Conservation (phyloP, 1,140 invertebrate species). For the Drosophila biarmipes region DNA sequence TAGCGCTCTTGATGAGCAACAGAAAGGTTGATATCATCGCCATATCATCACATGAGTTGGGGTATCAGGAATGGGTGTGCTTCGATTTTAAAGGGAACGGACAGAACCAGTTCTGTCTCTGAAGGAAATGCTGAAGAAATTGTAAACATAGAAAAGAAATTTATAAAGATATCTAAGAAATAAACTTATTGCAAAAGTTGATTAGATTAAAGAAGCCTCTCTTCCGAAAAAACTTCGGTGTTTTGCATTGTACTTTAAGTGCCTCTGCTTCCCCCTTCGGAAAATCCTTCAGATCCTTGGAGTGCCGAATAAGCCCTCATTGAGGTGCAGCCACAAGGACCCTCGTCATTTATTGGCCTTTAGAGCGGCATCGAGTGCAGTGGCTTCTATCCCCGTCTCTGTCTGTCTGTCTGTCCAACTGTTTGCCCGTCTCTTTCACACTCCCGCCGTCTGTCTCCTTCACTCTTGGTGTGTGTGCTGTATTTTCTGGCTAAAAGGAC, state of each 20-base stretch:
- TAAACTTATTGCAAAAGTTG: too few species aligned
- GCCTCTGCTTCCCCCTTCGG: constrained; percentile 6
- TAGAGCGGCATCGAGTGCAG: constrained; percentile 71
- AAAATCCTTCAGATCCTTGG: constrained; percentile 29
- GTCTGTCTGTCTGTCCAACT: constrained; percentile 22
- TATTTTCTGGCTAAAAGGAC: constrained; percentile 7
- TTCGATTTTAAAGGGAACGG: not conserved
- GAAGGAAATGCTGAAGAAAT: too few species aligned
- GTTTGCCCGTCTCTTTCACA: constrained; percentile 35
- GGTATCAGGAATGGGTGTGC: not conserved
- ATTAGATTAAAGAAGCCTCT: not conserved
- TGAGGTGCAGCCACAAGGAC: constrained; percentile 50
- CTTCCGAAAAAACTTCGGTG: not conserved
- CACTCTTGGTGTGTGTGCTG: constrained; percentile 20
- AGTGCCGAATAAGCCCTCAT: constrained; percentile 43
- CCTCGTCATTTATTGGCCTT: constrained; percentile 76
- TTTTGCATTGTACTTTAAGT: not conserved
- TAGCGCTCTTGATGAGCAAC: constrained; percentile 55
- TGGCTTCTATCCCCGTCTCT: constrained; percentile 41
- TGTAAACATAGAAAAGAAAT: too few species aligned
- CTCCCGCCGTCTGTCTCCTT: constrained; percentile 20
- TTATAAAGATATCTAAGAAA: too few species aligned
- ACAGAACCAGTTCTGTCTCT: not conserved
- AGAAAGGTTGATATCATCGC: constrained; percentile 30
- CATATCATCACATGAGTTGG: constrained; percentile 18